Conservation (phyloP, 2,888 invertebrate species). For the Portevinia maculata region DNA sequence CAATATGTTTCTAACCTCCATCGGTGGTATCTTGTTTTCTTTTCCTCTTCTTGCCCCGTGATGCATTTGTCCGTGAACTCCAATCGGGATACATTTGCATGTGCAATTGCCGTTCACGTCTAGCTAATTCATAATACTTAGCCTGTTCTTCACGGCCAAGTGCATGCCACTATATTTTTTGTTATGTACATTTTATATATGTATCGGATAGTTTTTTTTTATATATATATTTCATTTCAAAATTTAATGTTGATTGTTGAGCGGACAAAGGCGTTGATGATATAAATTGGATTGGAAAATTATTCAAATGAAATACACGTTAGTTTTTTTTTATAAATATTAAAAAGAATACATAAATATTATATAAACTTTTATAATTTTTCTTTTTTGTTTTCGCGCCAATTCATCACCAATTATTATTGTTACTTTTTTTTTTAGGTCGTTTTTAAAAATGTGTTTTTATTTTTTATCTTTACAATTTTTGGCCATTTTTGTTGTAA, state of each 20-base stretch:
- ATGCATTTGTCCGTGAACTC: slow-evolving; percentile 99
- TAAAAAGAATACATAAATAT: slow-evolving; percentile 66
- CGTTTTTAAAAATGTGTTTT: slow-evolving; percentile 23
- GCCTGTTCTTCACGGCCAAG: slow-evolving; percentile 99
- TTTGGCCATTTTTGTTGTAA: slow-evolving; percentile 56
- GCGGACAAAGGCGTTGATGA: slow-evolving; percentile 64
- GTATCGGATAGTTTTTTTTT: slow-evolving; percentile 44
- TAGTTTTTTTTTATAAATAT: slow-evolving; percentile 62
- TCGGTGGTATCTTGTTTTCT: slow-evolving; percentile 98
- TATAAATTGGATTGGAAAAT: slow-evolving; percentile 67
- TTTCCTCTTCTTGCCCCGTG: slow-evolving; percentile 99
- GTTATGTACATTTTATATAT: slow-evolving; percentile 80
- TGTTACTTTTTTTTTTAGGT: slow-evolving; percentile 20
- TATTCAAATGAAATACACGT: slow-evolving; percentile 71
- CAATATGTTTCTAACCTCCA: slow-evolving; percentile 88
- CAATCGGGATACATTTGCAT: slow-evolving; percentile 99
- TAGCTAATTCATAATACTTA: slow-evolving; percentile 99
- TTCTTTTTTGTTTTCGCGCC: slow-evolving; percentile 70
- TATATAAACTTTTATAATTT: slow-evolving; percentile 65
- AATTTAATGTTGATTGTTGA: slow-evolving; percentile 63
- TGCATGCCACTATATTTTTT: slow-evolving; percentile 95
- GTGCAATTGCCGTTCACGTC: slow-evolving; percentile 99
- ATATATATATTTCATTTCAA: slow-evolving; percentile 46
- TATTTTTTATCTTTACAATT: slow-evolving; percentile 51
- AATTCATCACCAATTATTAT: slow-evolving; percentile 34